phyloP scores from a whole-genome alignment of 2,113 vertebrate genomes.

The Melospiza georgiana region DNA sequence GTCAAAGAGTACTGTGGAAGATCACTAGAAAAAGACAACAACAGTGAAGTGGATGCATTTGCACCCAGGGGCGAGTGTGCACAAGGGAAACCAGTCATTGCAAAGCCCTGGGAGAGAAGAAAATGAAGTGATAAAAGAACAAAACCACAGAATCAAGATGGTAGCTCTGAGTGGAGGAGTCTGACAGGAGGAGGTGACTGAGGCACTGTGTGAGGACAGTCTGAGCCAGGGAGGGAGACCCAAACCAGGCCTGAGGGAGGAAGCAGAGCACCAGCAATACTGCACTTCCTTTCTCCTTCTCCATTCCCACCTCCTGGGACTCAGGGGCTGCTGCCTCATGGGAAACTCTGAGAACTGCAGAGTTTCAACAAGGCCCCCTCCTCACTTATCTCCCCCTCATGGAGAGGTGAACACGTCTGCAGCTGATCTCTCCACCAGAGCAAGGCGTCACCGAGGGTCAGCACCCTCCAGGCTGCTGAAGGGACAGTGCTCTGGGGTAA shows the following conservation, averaged over 20 bases:
- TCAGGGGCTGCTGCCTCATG: neutral
- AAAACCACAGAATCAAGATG: neutral
- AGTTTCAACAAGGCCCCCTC: too few relatives aligned
- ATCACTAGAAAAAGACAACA: neutral
- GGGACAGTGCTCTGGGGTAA: too few relatives aligned
- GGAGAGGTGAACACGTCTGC: neutral
- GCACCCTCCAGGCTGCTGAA: neutral
- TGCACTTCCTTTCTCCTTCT: neutral
- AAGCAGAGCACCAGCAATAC: neutral
- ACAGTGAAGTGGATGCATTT: neutral
- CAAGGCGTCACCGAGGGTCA: neutral
- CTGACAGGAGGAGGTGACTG: neutral
- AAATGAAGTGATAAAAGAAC: neutral
- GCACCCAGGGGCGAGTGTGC: neutral
- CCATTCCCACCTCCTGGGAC: neutral
- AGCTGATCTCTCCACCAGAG: neutral
- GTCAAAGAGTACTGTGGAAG: neutral
- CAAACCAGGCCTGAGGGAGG: neutral
- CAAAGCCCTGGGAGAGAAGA: neutral
- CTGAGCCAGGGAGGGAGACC: neutral
- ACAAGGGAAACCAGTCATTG: rapidly evolving
- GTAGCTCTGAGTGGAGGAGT: neutral
- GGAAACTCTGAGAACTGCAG: too few relatives aligned
- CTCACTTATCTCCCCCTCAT: neutral
- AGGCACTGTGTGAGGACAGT: neutral